Evolutionary conservation across 2,113 vertebrate genomes (phyloP).

Genomic region (Rhinichthys klamathensis): DNA sequence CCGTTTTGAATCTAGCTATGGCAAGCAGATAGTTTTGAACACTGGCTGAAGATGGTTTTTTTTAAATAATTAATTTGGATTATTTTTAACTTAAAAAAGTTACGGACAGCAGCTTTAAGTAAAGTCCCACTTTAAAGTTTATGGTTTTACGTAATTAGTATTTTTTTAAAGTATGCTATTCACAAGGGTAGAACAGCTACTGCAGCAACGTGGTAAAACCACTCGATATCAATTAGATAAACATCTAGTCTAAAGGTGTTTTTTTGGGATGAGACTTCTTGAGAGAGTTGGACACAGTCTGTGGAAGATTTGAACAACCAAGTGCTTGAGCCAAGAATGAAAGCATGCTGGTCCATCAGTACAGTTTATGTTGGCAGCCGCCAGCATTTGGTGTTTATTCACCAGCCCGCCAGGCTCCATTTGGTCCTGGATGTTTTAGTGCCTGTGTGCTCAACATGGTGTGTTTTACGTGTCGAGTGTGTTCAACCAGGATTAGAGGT

Average conservation of each 20-base stretch:
- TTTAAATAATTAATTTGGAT: no score
- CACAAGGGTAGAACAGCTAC: no score
- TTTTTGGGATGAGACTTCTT: background rate
- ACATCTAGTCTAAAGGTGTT: constrained; percentile 18
- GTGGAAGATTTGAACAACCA: background rate
- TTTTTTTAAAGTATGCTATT: background rate
- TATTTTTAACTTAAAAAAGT: no score
- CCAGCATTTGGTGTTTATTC: constrained; percentile 40
- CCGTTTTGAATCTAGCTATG: no score
- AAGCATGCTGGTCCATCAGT: constrained; percentile 30
- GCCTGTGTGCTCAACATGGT: constrained; percentile 23
- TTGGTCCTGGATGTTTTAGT: constrained; percentile 30
- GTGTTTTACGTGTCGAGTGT: background rate
- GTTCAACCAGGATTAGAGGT: constrained; percentile 37
- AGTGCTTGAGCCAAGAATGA: constrained; percentile 8
- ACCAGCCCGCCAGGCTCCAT: constrained; percentile 24
- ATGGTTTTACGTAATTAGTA: background rate
- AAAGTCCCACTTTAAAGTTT: background rate
- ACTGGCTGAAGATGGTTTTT: no score
- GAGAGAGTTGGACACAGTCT: constrained; percentile 17
- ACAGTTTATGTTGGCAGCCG: constrained; percentile 39
- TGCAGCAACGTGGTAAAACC: background rate
- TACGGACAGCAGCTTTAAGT: no score
- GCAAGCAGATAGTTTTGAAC: no score
- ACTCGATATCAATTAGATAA: background rate